These are phyloP conservation scores for Oncorhynchus nerka DNA, from an alignment of 2,113 vertebrate genomes.

Conservation along the genomic window DNA sequence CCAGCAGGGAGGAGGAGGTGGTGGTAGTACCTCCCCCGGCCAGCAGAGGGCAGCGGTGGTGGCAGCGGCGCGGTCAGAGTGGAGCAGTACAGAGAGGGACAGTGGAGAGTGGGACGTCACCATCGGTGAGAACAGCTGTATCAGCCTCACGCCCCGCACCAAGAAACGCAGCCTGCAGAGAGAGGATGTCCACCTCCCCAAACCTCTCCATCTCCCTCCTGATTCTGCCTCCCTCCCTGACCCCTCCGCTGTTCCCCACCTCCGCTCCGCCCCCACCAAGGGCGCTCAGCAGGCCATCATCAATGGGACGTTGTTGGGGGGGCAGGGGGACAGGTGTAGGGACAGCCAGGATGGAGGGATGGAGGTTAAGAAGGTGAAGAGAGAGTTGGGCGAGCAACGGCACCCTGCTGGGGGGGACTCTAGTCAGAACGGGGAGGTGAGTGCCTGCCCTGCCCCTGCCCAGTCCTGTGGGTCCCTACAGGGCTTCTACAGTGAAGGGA, in stretches of 20 bases:
- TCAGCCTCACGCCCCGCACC: constrained; percentile 81
- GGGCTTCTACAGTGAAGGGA: constrained; percentile 25
- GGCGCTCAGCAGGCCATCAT: constrained; percentile 22
- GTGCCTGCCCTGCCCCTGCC: not conserved
- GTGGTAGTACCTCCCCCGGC: constrained; percentile 28
- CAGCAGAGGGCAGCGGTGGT: constrained; percentile 70
- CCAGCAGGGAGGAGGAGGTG: constrained; percentile 30
- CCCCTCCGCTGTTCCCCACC: constrained; percentile 16
- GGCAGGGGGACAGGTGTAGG: constrained; percentile 52
- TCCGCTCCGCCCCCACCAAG: not conserved
- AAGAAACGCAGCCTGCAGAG: constrained; percentile 87
- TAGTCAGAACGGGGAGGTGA: constrained; percentile 44
- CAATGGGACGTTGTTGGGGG: constrained; percentile 49
- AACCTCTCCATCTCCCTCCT: constrained; percentile 48
- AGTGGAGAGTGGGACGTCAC: constrained; percentile 81
- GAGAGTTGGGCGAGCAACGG: constrained; percentile 64
- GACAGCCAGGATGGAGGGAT: constrained; percentile 68
- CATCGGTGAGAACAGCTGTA: constrained; percentile 73
- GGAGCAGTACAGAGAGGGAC: constrained; percentile 73
- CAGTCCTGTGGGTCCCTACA: constrained; percentile 30
- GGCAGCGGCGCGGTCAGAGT: constrained; percentile 67
- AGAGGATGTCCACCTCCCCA: constrained; percentile 66
- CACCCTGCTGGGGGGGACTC: constrained; percentile 64
- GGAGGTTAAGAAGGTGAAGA: constrained; percentile 82
- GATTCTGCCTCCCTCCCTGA: constrained; percentile 4